Evolutionary conservation across 2,888 invertebrate genomes (phyloP), one percentile per base, ranked within the genome.

Genomic region (Nudaria mundana): DNA sequence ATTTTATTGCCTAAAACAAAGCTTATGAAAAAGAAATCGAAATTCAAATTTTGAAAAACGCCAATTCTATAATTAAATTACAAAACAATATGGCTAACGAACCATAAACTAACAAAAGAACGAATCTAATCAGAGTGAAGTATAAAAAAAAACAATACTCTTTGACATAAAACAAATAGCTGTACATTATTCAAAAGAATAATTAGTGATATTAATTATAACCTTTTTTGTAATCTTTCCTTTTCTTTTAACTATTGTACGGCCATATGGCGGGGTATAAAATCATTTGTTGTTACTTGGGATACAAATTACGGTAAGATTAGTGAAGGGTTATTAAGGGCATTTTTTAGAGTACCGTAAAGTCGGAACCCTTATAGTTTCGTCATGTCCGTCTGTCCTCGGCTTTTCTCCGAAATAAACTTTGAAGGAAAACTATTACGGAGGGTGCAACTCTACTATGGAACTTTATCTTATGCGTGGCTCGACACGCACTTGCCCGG

Each of bases 121-220:
- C 52, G 37, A 55, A 45, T 52, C 41, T 58, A 58, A 67, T 63
- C 48, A 62, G 53, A 58, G 44, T 58, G 50, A 50, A 14, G 16
- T n/a, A n/a, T n/a, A 56, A 56, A 66, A 66, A 64, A 66, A 64
- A 65, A 71, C 66, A 59, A 65, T 66, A 66, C 54, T 62, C 52
- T 62, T 52, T 61, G 57, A 64, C 61, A 57, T 58, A 48, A 47
- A 40, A 50, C 49, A 53, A 48, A 48, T 43, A 35, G 37, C 40
- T 29, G 24, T 5, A 28, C 30, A 51, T 63, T 52, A 48, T 43
- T 63, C 59, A 76, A 81, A 83, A 75, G 76, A 76, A 71, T 86
- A 83, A 86, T 86, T 81, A 78, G 69, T 63, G 72, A 77, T 80
- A 83, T 85, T 86, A 85, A 86, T 87, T 85, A 78, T 80, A 66